Percentiles rank a stretch among this genome's conserved stretches.
Evolutionary conservation across 2,113 vertebrate genomes (phyloP).

Genomic region (Empidonax traillii): DNA sequence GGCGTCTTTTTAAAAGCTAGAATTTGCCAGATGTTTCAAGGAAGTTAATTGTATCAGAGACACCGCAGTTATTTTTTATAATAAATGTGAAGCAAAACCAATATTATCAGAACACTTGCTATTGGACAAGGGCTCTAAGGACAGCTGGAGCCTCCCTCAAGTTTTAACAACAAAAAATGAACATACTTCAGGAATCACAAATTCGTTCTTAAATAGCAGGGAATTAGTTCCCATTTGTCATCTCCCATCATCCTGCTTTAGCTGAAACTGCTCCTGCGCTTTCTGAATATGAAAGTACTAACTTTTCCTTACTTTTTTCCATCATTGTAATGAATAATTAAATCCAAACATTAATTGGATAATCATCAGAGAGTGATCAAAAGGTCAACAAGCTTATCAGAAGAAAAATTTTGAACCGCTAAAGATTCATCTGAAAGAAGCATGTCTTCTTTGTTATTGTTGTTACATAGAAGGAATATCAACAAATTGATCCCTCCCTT

Average conservation of each 20-base stretch:
- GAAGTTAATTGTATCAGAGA: neutral
- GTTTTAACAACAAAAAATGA: slow-evolving; percentile 27
- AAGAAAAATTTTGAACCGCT: neutral
- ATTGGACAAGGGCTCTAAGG: neutral
- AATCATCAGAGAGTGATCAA: neutral
- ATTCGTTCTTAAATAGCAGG: neutral
- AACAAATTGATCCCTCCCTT: neutral
- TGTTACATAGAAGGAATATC: neutral
- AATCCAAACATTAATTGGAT: neutral
- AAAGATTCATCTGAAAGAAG: neutral
- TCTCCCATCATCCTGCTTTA: neutral
- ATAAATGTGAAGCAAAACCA: neutral
- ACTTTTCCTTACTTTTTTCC: neutral
- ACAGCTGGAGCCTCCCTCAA: neutral
- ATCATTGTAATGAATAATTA: neutral
- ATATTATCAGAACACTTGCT: neutral
- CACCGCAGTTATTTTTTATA: neutral
- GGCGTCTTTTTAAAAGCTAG: neutral
- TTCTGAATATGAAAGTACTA: neutral
- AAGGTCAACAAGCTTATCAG: neutral
- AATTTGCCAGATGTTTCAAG: slow-evolving; percentile 11
- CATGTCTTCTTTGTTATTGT: neutral
- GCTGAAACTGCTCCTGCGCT: neutral
- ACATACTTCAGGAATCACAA: slow-evolving; percentile 1
- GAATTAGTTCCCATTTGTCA: neutral